Base-by-base conservation (phyloP, 2,797 vertebrate species). In the Synaphobranchus kaupii region DNA sequence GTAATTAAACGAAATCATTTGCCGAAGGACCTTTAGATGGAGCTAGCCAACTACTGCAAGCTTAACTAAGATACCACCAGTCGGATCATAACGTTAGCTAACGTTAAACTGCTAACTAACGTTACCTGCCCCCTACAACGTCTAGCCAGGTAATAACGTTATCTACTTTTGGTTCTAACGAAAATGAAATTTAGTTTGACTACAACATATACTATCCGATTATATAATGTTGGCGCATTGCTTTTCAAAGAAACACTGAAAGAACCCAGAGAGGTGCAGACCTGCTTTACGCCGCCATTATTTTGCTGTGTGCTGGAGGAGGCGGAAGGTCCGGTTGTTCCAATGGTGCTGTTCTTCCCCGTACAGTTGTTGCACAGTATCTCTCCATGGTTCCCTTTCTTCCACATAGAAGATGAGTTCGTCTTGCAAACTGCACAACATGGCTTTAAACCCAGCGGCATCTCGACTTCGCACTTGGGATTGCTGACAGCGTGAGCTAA, bases 321-420 rank as follows among this genome's bases (percentile, higher is more conserved):
- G 48, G 96, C 89, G 82, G 97, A 94, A 31, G 96, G 94, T 90
- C 95, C 95, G 1, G 95, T 76, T 0, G 90, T 63, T 54, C 94
- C 96, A 0, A 91, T 90, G 86, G 87, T 34, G 87, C 73, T 92
- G 91, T 89, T 95, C 90, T 95, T 97, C 20, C 97, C 98, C 0
- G 97, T 97, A 94, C 98, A 99, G 95, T 95, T 98, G 92, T 99
- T 97, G 89, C 98, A 99, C 12, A 99, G 94, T 89, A 99, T 99
- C 89, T 99, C 98, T 39, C 98, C 98, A 90, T 97, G 98, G 25
- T 92, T 96, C 47, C 98, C 97, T 63, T 99, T 99, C 95, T 98
- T 98, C 98, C 98, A 99, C 98, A 99, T 99, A 31, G 98, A 98
- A 0, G 98, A 99, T 1, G 98, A 98, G 85, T 95, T 99, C 86